Evolutionary conservation across 2,797 vertebrate genomes (phyloP), one percentile per base, ranked within the genome.

Genomic region (Naso thynnoides): DNA sequence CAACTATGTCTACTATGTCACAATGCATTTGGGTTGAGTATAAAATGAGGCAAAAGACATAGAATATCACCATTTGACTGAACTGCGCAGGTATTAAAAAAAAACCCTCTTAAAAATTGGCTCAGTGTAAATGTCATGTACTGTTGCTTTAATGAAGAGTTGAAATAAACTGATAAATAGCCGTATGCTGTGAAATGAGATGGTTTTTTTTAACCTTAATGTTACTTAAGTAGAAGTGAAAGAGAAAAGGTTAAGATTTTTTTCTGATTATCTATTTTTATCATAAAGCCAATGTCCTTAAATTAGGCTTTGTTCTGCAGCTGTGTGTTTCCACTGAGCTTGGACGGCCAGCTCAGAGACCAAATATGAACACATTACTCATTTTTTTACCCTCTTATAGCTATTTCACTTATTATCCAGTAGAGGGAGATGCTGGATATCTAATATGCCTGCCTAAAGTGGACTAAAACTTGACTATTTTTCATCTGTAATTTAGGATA

Each of bases 341-440:
- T n/a, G n/a, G n/a, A n/a, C n/a, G 11, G 27, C 26, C 27, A 33
- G 53, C 6, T 14, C 42, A 5, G 15, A 6, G 8, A 24, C 68
- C 14, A 39, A 15, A 38, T 50, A 16, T 10, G 42, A 53, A 29
- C 10, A 29, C 16, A 2, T 11, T 33, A 26, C 6, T 36, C 16
- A 24, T 70, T 36, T 27, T 33, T 39, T 1, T 44, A 19, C 15
- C 41, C n/a, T 9, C 8, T 54, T 27, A 8, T n/a, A 45, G 54
- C 38, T 5, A 33, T 79, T 81, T 11, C 4, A 29, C 0, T 63
- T 13, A 29, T 4, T 57, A 19, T 72, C 86, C 92, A 91, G 76
- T 54, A 92, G 92, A 80, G 81, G 90, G 89, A 75, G 86, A 3
- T 59, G 77, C 58, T 84, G 72, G 11, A 83, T 78, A 31, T 80